Conservation (phyloP, 2,797 vertebrate species). For the Nothura maculosa region DNA sequence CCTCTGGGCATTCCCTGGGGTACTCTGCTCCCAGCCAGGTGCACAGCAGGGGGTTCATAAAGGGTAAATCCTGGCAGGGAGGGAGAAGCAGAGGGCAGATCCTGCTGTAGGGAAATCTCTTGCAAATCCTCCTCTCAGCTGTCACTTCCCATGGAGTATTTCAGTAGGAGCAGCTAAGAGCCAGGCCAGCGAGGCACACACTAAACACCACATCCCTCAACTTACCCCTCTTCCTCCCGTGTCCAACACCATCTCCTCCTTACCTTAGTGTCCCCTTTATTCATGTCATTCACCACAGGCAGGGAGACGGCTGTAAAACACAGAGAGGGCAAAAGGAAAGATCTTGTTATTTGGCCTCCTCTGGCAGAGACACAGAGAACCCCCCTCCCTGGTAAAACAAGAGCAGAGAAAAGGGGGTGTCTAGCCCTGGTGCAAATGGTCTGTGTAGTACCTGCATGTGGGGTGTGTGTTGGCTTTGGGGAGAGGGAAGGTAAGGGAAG, state of each 20-base stretch:
- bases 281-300: slow-evolving; percentile 78
- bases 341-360: neutral
- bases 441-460: neutral
- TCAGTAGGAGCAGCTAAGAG: neutral
- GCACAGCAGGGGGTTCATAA: neutral
- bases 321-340: neutral
- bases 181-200: neutral
- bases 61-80: neutral
- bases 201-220: neutral
- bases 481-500: too few relatives aligned
- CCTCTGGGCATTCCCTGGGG: neutral
- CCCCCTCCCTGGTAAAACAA: neutral
- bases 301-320: slow-evolving; percentile 75
- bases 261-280: slow-evolving; percentile 83
- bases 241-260: slow-evolving; percentile 39
- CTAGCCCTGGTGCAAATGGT: neutral
- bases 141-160: neutral
- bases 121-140: neutral
- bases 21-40: neutral
- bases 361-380: neutral
- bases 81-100: neutral
- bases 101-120: neutral
- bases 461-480: neutral
- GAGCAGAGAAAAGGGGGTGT: neutral
- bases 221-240: neutral